Conservation (phyloP, 2,113 vertebrate genomes). For the Turdus rufiventris region DNA sequence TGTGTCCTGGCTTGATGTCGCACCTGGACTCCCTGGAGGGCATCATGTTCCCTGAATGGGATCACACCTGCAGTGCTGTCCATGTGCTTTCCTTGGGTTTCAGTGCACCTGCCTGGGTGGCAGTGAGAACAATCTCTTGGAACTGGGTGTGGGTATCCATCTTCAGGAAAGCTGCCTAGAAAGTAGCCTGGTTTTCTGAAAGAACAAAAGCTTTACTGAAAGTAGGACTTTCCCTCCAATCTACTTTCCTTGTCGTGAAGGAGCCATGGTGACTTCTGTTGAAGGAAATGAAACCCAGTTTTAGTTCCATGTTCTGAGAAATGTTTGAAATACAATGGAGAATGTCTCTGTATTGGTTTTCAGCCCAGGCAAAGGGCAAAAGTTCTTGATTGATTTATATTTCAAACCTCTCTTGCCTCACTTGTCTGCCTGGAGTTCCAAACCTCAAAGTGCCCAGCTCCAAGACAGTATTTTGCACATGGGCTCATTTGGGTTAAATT, state of each 20-base stretch:
- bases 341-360: not conserved
- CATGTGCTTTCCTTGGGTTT: not conserved
- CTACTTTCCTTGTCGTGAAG: not conserved
- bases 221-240: not conserved
- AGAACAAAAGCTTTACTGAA: not conserved
- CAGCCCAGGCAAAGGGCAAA: slow-evolving; percentile 6
- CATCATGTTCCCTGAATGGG: not conserved
- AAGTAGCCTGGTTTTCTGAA: not conserved
- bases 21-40: not conserved
- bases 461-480: not conserved
- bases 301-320: not conserved
- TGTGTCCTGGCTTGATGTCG: fast-evolving
- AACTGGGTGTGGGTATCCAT: not conserved
- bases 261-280: not conserved
- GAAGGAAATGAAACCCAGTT: not conserved
- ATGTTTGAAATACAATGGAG: not conserved
- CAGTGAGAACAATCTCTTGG: not conserved
- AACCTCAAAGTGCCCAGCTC: not conserved
- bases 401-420: not conserved
- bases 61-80: fast-evolving
- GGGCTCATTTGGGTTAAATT: slow-evolving; percentile 10
- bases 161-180: not conserved
- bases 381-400: not conserved
- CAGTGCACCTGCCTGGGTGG: not conserved
- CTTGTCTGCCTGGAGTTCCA: not conserved